These are phyloP conservation scores for Chromobotia macracanthus DNA, from an alignment of 2,797 vertebrate species.

Conservation along the genomic window DNA sequence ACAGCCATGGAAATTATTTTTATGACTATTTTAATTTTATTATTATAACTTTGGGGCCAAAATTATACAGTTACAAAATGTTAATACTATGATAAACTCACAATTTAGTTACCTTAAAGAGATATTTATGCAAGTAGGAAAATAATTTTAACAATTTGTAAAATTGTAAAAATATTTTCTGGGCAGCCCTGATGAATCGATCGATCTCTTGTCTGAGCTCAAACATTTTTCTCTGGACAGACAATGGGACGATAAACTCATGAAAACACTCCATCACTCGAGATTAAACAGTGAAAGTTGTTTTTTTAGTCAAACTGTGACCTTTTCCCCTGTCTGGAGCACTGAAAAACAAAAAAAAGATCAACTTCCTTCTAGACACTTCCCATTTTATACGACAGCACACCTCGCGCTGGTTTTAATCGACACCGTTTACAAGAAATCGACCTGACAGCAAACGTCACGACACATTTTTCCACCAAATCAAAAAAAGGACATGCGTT, in stretches of 20 bases:
- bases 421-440: slow-evolving; percentile 68
- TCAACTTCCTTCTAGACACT: slow-evolving; percentile 77
- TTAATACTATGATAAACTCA: no score
- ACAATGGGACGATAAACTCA: neutral
- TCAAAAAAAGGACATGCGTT: slow-evolving; percentile 24
- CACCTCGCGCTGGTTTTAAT: slow-evolving; percentile 52
- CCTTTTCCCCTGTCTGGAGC: slow-evolving; percentile 78
- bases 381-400: slow-evolving; percentile 72
- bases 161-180: neutral
- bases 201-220: neutral
- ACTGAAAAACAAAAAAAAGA: slow-evolving; percentile 62
- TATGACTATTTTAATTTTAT: no score
- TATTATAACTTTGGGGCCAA: no score
- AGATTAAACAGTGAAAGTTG: slow-evolving; percentile 37
- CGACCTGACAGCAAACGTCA: neutral
- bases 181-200: neutral
- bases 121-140: no score
- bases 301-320: slow-evolving; percentile 64
- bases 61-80: no score
- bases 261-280: neutral
- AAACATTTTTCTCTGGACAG: neutral
- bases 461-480: slow-evolving; percentile 23
- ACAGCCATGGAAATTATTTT: no score
- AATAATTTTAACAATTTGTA: no score
- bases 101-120: no score